Conservation (phyloP, 92 coral and sea anemone species). For the Porites lobata region DNA sequence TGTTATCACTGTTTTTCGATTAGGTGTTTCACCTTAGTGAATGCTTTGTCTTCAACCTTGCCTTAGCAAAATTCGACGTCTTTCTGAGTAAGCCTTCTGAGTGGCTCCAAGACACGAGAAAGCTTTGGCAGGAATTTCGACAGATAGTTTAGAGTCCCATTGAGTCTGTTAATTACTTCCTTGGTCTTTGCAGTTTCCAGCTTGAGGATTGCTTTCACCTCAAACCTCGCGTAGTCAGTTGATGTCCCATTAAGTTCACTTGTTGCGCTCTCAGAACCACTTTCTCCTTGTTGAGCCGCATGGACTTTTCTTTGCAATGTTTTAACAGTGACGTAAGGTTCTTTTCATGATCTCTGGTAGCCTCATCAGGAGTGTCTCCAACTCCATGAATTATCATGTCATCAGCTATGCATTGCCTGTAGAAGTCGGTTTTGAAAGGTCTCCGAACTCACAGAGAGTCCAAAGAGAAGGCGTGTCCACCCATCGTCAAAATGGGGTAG, state of each 20-base stretch:
- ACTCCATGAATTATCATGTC: slow-evolving; percentile 42
- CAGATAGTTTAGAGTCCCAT: background rate
- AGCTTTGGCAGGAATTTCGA: background rate
- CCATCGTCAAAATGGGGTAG: slow-evolving; percentile 19
- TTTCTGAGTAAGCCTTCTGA: slow-evolving; percentile 17
- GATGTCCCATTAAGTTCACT: too few relatives aligned
- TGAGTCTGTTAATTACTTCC: too few relatives aligned
- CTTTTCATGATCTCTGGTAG: background rate
- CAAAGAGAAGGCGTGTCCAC: slow-evolving; percentile 36
- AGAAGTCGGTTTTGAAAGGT: slow-evolving; percentile 48
- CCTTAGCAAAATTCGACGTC: slow-evolving; percentile 49
- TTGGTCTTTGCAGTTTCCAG: too few relatives aligned
- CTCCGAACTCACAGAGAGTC: slow-evolving; percentile 39
- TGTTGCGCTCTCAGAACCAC: too few relatives aligned
- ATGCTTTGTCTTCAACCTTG: slow-evolving; percentile 30
- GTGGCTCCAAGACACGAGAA: slow-evolving; percentile 26
- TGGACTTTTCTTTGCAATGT: too few relatives aligned
- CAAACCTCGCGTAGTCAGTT: too few relatives aligned
- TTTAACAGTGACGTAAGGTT: too few relatives aligned
- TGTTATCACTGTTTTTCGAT: background rate
- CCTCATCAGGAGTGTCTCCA: slow-evolving; percentile 33
- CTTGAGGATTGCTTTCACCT: too few relatives aligned
- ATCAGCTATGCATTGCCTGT: slow-evolving; percentile 53
- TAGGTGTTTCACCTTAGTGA: slow-evolving; percentile 27
- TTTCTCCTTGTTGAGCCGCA: too few relatives aligned